Base-by-base conservation (phyloP, 1,140 invertebrate species). In the Cydia amplana region DNA sequence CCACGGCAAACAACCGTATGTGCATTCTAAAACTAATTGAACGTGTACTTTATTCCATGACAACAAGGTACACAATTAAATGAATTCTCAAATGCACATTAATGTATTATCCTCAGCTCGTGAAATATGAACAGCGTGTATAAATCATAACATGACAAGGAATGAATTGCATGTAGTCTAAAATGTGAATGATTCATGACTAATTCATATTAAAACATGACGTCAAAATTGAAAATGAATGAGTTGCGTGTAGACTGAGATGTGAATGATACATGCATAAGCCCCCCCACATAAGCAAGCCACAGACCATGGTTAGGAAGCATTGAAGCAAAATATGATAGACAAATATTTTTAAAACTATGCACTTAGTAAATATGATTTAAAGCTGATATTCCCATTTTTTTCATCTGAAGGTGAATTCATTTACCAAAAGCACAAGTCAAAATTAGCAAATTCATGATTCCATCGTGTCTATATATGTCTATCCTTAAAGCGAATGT, bases 231-330 rank as follows among this genome's bases (percentile, higher is more conserved):
- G 4, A 18, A 55, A 23, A 67, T 18, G n/a, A 70, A 70, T 43
- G 65, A 36, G 16, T 70, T n/a, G 32, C 7, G 65, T 70, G 65
- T 36, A 36, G 32, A 70, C 65, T 70, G 65, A 70, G 65, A 70
- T 9, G 28, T 36, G 65, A 70, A 70, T 36, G 65, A 70, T 36
- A 36, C 65, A 70, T 70, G 28, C 65, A 70, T 36, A 70, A 79
- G 80, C 75, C 80, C 75, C 75, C 80, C 75, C 79, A 79, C 73
- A 76, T 77, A 73, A 82, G 75, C 81, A 82, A 80, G 81, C 81
- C 80, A 79, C 81, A 79, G 79, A 77, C 79, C 80, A 79, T 76
- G 76, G 36, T 79, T 80, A 82, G 75, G 65, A 78, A 79, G 80
- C 73, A 73, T 40, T 76, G 76, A 80, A 79, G 78, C 80, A 5